phyloP scores from a whole-genome alignment of 1,140 invertebrate species.

The Brachionus paranguensis region DNA sequence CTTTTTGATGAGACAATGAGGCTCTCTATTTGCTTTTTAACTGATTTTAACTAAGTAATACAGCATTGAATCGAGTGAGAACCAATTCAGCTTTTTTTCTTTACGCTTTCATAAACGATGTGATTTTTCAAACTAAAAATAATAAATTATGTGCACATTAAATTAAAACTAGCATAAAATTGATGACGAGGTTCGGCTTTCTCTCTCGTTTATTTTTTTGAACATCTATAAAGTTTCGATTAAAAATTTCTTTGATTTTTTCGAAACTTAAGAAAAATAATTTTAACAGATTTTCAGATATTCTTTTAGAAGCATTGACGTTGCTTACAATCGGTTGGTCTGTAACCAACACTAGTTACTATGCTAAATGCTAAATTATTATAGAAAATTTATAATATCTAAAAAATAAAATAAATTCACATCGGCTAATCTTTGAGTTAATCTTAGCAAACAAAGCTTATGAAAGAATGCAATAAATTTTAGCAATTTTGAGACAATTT shows the following conservation, averaged over 20 bases:
- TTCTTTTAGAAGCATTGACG: background rate
- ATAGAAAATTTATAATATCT: background rate
- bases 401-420: background rate
- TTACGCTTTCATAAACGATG: background rate
- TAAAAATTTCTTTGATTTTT: background rate
- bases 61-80: background rate
- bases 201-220: background rate
- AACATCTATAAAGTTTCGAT: background rate
- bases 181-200: background rate
- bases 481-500: background rate
- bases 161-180: constrained; percentile 2
- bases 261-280: background rate
- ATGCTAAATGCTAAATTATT: background rate
- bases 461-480: background rate
- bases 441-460: background rate
- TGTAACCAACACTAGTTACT: background rate
- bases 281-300: background rate
- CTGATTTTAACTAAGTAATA: background rate
- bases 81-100: background rate
- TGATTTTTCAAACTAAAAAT: background rate
- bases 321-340: background rate
- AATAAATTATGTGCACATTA: background rate
- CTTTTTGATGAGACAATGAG: background rate
- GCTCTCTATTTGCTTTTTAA: background rate
- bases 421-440: background rate